Conservation (phyloP, 2,888 invertebrate genomes). For the Neocrepidodera transversa region DNA sequence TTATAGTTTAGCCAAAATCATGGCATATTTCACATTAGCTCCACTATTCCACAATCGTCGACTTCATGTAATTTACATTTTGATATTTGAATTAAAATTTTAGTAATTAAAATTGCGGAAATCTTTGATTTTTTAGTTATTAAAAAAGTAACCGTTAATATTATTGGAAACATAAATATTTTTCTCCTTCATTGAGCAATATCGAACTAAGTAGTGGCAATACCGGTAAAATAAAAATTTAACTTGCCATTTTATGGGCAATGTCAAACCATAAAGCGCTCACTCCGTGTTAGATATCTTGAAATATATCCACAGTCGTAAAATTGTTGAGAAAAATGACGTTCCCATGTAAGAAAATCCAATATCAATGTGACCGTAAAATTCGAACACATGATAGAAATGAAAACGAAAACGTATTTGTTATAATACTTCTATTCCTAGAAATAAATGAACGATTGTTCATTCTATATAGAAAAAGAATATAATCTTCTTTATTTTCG, state of each 20-base stretch:
- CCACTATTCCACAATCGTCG: no score
- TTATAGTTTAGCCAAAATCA: no score
- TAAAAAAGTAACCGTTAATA: no score
- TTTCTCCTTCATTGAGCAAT: not conserved
- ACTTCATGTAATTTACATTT: no score
- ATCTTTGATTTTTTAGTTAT: no score
- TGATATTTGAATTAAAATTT: no score
- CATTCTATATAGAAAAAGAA: not conserved
- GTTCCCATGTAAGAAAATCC: constrained; percentile 22
- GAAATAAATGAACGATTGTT: not conserved
- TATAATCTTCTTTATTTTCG: not conserved
- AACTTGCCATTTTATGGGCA: constrained; percentile 23
- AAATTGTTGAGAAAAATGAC: constrained; percentile 27
- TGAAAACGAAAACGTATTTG: constrained; percentile 16
- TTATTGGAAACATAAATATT: not conserved
- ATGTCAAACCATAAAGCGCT: constrained; percentile 16
- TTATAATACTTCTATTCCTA: not conserved
- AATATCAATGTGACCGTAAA: constrained; percentile 24
- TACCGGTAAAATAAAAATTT: constrained; percentile 11
- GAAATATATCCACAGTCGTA: constrained; percentile 24
- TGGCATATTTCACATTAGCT: no score
- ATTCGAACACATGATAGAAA: constrained; percentile 22
- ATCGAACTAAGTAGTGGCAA: constrained; percentile 19
- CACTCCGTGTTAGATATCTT: constrained; percentile 24
- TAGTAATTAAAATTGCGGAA: no score